Percentiles rank a stretch among this genome's conserved stretches.
Evolutionary conservation across 2,113 vertebrate species (phyloP).

Genomic region (Anarhynchus alexandrinus): DNA sequence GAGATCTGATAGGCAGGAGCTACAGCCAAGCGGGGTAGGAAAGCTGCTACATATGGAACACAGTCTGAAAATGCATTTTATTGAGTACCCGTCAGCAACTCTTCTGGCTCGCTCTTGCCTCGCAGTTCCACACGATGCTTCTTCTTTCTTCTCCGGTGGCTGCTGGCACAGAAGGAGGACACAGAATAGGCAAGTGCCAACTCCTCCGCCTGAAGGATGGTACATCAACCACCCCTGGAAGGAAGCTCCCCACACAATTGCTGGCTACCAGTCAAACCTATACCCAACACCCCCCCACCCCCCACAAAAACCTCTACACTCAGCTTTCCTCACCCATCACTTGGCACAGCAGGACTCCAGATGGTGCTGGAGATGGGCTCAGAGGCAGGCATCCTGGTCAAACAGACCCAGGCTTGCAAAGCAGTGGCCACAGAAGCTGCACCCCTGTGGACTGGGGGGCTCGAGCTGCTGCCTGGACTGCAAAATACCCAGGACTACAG

Average conservation of each 20-base stretch:
- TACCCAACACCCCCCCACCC: neutral
- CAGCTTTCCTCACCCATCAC: neutral
- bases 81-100: neutral
- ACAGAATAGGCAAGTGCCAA: neutral
- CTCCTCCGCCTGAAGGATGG: neutral
- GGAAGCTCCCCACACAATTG: neutral
- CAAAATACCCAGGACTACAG: neutral
- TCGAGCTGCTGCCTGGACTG: too few species aligned
- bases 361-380: neutral
- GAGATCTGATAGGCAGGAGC: neutral
- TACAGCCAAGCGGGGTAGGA: neutral
- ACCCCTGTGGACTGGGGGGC: neutral
- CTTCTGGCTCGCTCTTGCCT: neutral
- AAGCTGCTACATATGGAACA: neutral
- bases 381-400: neutral
- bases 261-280: neutral
- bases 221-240: neutral
- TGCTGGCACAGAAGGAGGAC: neutral
- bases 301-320: neutral
- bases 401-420: neutral
- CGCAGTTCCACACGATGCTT: neutral
- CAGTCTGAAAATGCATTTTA: neutral
- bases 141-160: neutral
- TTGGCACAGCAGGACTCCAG: neutral
- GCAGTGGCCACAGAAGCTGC: neutral